phyloP scores from a whole-genome alignment of 2,888 invertebrate species.

The Erebia epiphron region DNA sequence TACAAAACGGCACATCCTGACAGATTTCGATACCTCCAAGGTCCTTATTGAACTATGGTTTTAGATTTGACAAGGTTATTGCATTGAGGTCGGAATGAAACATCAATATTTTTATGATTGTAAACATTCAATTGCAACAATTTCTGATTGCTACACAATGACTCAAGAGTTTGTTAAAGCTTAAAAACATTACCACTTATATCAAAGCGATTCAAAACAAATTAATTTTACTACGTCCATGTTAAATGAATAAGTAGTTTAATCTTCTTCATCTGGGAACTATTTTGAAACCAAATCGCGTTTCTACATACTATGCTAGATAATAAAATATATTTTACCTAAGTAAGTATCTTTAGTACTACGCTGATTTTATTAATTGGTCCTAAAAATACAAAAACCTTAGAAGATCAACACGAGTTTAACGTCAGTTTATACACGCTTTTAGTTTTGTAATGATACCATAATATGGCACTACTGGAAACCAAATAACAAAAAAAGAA shows the following conservation, averaged over 20 bases:
- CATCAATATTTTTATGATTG: conserved; percentile 25
- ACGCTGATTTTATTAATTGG: too few species aligned
- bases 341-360: too few species aligned
- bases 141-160: conserved; percentile 18
- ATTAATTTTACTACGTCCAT: not conserved
- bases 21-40: conserved; percentile 69
- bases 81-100: conserved; percentile 26
- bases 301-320: not conserved
- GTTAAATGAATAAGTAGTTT: not conserved
- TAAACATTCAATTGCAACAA: conserved; percentile 17
- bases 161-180: conserved; percentile 4
- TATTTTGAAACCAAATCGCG: not conserved
- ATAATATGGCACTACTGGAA: too few species aligned
- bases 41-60: conserved; percentile 56
- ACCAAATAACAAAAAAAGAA: too few species aligned
- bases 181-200: conserved; percentile 5
- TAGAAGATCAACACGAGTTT: too few species aligned
- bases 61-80: conserved; percentile 67
- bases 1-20: conserved; percentile 68
- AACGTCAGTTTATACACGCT: too few species aligned
- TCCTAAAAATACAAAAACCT: too few species aligned
- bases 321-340: too few species aligned
- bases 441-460: too few species aligned
- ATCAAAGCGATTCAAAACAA: not conserved
- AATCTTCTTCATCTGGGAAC: not conserved